These are phyloP conservation scores for Paracyprichromis sp. DNA, from an alignment of 2,113 vertebrate genomes.

Conservation along the genomic window DNA sequence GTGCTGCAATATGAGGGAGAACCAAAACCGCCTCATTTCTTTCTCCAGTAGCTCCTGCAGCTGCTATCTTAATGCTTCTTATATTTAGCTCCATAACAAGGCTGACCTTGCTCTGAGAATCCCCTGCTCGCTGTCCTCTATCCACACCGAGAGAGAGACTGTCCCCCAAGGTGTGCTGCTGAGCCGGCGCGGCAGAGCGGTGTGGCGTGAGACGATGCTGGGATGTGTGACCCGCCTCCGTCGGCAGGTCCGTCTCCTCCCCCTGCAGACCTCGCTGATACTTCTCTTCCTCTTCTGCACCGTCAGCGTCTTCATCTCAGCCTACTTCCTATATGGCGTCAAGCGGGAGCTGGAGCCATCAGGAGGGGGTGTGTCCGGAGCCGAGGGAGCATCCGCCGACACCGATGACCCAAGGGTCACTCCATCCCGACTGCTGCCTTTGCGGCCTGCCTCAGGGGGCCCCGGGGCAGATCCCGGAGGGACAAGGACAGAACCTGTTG, in stretches of 20 bases:
- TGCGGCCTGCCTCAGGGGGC: slow-evolving; percentile 73
- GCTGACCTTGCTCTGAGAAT: slow-evolving; percentile 19
- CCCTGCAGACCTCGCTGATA: slow-evolving; percentile 89
- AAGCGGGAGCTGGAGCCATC: slow-evolving; percentile 92
- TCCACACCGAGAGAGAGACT: slow-evolving; percentile 27
- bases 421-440: slow-evolving; percentile 81
- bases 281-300: slow-evolving; percentile 93
- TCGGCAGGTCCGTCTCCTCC: slow-evolving; percentile 90
- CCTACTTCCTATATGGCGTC: slow-evolving; percentile 98
- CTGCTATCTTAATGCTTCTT: slow-evolving; percentile 15
- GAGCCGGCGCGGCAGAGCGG: slow-evolving; percentile 49
- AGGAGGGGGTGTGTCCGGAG: slow-evolving; percentile 71
- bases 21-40: slow-evolving; percentile 46
- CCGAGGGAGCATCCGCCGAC: slow-evolving; percentile 71
- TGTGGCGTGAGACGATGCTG: slow-evolving; percentile 70
- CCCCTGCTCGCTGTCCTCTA: background rate
- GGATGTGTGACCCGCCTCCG: slow-evolving; percentile 79
- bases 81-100: slow-evolving; percentile 7
- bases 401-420: slow-evolving; percentile 79
- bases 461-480: slow-evolving; percentile 60
- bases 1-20: slow-evolving; percentile 67
- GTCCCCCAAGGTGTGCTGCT: slow-evolving; percentile 50
- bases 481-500: slow-evolving; percentile 86
- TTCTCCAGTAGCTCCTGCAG: slow-evolving; percentile 65
- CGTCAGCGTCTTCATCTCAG: slow-evolving; percentile 91